A percentile compares a stretch with the other conserved stretches of the same genome.
These are phyloP conservation scores for Columba guinea DNA, from an alignment of 2,797 vertebrate genomes.

Conservation along the genomic window DNA sequence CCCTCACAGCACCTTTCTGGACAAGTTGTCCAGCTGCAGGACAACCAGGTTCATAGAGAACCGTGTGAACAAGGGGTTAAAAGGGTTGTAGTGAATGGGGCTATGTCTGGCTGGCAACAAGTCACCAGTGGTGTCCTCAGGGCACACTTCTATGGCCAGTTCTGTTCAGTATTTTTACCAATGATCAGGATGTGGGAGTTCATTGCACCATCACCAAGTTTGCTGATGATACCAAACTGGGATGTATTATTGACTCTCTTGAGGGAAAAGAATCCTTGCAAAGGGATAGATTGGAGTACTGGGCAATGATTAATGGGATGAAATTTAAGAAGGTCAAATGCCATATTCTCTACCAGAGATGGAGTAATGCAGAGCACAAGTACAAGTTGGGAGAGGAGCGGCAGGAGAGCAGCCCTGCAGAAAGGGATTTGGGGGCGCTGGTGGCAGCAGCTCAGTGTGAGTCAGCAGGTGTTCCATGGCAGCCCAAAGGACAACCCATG, in stretches of 20 bases:
- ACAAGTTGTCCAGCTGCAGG: not conserved
- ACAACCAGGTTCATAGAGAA: rapidly evolving
- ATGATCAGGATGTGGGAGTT: not conserved
- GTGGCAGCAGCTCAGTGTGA: not conserved
- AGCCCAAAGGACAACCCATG: not conserved
- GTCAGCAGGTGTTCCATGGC: not conserved
- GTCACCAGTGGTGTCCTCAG: not conserved
- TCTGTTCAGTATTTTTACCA: not conserved
- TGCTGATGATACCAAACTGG: not conserved
- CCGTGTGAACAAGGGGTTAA: not conserved
- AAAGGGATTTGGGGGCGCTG: not conserved
- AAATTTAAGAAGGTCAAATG: not conserved
- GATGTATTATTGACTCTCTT: not conserved
- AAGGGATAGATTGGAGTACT: not conserved
- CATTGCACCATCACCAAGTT: not conserved
- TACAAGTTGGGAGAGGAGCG: not conserved
- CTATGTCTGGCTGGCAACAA: not conserved
- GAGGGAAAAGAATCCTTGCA: not conserved
- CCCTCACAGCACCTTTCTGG: not conserved
- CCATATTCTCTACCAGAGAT: not conserved
- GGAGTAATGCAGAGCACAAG: rapidly evolving
- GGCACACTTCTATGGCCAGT: not conserved
- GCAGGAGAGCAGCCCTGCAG: not conserved
- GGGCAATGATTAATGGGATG: not conserved
- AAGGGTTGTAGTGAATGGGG: not conserved